Percentiles rank a stretch among this genome's conserved stretches.
Conservation (phyloP, 2,113 vertebrate species). For the Aix galericulata region DNA sequence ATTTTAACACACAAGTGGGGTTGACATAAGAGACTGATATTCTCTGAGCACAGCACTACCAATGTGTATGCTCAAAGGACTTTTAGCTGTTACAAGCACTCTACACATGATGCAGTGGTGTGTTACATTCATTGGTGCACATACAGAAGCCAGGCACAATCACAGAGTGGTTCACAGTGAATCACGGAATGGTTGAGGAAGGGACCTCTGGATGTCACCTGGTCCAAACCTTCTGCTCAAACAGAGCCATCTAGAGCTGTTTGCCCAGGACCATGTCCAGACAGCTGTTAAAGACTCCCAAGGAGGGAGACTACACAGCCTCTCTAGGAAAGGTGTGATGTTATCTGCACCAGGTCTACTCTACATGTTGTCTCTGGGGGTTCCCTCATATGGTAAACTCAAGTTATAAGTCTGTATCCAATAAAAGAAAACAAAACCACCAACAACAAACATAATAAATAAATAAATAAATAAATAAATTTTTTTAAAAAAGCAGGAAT, state of each 20-base stretch:
- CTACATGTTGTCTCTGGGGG: rapidly evolving
- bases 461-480: no score
- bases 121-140: neutral
- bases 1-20: neutral
- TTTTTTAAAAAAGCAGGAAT: neutral
- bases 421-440: neutral
- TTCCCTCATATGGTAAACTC: neutral
- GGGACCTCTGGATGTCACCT: neutral
- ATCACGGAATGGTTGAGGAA: neutral
- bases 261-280: neutral
- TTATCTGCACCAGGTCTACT: neutral
- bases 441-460: neutral
- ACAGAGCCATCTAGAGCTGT: neutral
- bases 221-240: neutral
- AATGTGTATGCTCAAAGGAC: neutral
- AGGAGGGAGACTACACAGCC: neutral
- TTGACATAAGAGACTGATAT: rapidly evolving
- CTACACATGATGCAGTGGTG: rapidly evolving
- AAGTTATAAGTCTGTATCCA: neutral
- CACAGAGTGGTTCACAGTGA: neutral
- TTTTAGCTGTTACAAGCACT: neutral
- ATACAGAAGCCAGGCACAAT: neutral
- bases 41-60: neutral
- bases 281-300: neutral
- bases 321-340: neutral